Base-by-base conservation (phyloP, 2,888 invertebrate species). In the Dicyrtoma fusca region DNA sequence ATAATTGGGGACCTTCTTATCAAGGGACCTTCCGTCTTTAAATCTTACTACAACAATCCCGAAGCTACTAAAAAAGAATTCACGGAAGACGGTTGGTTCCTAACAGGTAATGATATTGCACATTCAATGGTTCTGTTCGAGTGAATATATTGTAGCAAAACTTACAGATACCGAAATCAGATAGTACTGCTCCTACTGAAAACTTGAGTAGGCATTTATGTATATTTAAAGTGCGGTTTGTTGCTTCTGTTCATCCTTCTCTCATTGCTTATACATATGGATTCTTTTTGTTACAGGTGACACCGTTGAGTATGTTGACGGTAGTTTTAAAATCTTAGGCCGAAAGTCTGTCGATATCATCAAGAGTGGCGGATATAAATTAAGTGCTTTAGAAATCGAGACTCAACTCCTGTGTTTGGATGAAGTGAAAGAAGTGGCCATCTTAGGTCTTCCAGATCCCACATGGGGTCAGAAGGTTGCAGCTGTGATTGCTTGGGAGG, bases 201-300 rank as follows among this genome's bases (percentile, higher is more conserved):
- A n/a, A n/a, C n/a, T n/a, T n/a, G n/a, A n/a, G n/a, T n/a, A n/a
- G n/a, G n/a, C n/a, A n/a, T n/a, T n/a, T n/a, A n/a, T n/a, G n/a
- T n/a, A n/a, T n/a, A n/a, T n/a, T n/a, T n/a, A n/a, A n/a, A n/a
- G n/a, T n/a, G n/a, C n/a, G n/a, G n/a, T n/a, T n/a, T n/a, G n/a
- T n/a, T n/a, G n/a, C n/a, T n/a, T n/a, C n/a, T n/a, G n/a, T n/a
- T n/a, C n/a, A n/a, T n/a, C n/a, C n/a, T n/a, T n/a, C n/a, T n/a
- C n/a, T n/a, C n/a, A n/a, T n/a, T n/a, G n/a, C n/a, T n/a, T n/a
- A n/a, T n/a, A n/a, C n/a, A n/a, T n/a, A n/a, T n/a, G n/a, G n/a
- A n/a, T n/a, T n/a, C n/a, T n/a, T n/a, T 95, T 95, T 84, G 91
- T 90, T 81, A 66, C 97, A 87, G 88, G 94, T 4, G 95, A 95